phyloP scores from a whole-genome alignment of 2,888 invertebrate genomes.

The Melanotus villosus region DNA sequence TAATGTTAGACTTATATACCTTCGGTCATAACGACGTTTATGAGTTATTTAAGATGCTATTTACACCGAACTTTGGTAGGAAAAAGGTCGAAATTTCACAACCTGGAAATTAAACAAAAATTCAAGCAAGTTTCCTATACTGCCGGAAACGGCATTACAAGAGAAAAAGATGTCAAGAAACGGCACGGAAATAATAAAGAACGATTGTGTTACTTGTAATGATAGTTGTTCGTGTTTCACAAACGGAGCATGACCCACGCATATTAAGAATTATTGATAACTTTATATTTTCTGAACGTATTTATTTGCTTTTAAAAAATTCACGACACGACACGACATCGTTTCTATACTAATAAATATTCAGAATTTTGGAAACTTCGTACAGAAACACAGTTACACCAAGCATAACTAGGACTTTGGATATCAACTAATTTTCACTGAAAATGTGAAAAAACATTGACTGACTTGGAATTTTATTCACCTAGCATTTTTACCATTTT shows the following conservation, averaged over 20 bases:
- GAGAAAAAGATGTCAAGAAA: constrained; percentile 28
- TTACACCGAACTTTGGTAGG: neutral
- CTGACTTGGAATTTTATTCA: too few relatives aligned
- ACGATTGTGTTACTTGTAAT: constrained; percentile 35
- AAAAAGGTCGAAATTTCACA: constrained; percentile 1
- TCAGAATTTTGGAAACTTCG: too few relatives aligned
- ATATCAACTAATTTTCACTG: too few relatives aligned
- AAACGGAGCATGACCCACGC: constrained; percentile 24
- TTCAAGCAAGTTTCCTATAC: constrained; percentile 11
- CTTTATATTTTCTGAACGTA: constrained; percentile 25
- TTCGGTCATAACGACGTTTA: constrained; percentile 16
- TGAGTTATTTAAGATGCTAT: constrained; percentile 18
- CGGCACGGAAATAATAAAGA: constrained; percentile 30
- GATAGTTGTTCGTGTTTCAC: constrained; percentile 36
- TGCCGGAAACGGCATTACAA: constrained; percentile 23
- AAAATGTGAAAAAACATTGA: too few relatives aligned
- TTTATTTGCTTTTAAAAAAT: constrained; percentile 22
- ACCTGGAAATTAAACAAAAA: constrained; percentile 9
- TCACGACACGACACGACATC: neutral
- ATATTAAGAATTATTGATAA: constrained; percentile 36
- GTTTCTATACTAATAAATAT: too few relatives aligned
- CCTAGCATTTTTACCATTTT: too few relatives aligned
- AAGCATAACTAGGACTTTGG: too few relatives aligned
- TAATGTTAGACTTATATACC: constrained; percentile 21
- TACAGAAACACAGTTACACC: too few relatives aligned